A percentile compares a stretch with the other conserved stretches of the same genome.
Evolutionary conservation across 2,888 invertebrate species (phyloP).

Genomic region (Megaustenia siamemsis): DNA sequence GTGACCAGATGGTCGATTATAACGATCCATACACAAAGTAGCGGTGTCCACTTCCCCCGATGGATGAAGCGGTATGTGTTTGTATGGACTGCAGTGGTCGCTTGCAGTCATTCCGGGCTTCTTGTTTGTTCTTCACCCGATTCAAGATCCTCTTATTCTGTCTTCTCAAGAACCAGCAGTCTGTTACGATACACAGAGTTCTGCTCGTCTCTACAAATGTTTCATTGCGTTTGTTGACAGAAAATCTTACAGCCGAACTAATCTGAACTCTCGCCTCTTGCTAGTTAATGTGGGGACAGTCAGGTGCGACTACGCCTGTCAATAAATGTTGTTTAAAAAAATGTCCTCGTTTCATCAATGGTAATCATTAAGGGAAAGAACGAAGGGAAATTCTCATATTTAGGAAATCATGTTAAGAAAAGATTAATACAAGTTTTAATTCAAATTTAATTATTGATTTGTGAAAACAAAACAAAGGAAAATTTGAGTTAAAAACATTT

Average conservation of each 20-base stretch:
- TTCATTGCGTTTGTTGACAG: constrained; percentile 21
- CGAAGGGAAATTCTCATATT: no score
- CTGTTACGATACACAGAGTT: background rate
- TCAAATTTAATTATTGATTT: no score
- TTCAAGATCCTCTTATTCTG: constrained; percentile 1
- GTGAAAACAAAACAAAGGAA: no score
- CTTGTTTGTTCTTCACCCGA: background rate
- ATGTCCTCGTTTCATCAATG: no score
- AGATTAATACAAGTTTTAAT: no score
- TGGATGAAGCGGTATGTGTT: background rate
- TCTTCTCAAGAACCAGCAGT: background rate
- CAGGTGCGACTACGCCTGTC: background rate
- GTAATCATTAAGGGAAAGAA: no score
- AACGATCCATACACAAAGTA: background rate
- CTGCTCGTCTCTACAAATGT: constrained; percentile 20
- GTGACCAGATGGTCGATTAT: constrained; percentile 1
- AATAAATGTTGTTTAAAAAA: background rate
- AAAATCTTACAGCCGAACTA: background rate
- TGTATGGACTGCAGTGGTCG: background rate
- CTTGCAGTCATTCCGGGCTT: background rate
- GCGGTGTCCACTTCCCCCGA: background rate
- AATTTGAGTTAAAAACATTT: no score
- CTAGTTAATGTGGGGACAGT: background rate
- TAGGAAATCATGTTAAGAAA: no score
- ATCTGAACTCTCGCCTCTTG: background rate